Evolutionary conservation across 2,888 invertebrate genomes (phyloP).

Genomic region (Apamea monoglypha): DNA sequence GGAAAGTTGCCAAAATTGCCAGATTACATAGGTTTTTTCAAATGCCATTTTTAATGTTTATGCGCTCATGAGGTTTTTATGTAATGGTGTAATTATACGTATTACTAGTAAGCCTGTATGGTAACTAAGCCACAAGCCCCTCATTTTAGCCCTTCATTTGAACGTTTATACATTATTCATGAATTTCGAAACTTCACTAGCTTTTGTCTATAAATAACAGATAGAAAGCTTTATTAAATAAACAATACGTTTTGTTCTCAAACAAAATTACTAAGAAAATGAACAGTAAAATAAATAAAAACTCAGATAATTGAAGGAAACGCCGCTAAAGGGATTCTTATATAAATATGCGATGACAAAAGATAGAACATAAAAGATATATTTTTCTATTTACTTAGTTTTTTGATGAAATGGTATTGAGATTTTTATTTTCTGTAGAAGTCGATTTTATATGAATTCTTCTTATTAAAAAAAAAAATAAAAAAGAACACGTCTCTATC

Average conservation of each 20-base stretch:
- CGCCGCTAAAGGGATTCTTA: slow-evolving; percentile 28
- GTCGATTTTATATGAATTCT: too few species aligned
- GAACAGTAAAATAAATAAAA: slow-evolving; percentile 17
- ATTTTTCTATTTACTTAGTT: not conserved
- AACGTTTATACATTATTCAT: slow-evolving; percentile 11
- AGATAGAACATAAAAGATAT: not conserved
- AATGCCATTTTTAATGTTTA: too few species aligned
- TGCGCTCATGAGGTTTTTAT: too few species aligned
- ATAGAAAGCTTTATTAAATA: not conserved
- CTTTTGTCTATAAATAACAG: not conserved
- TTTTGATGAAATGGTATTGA: not conserved
- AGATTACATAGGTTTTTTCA: too few species aligned
- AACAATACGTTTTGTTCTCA: slow-evolving; percentile 22
- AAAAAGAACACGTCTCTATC: too few species aligned
- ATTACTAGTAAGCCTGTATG: too few species aligned
- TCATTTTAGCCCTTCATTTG: too few species aligned
- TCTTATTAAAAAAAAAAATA: not conserved
- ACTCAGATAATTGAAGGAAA: slow-evolving; percentile 15
- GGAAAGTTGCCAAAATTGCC: too few species aligned
- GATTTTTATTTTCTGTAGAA: not conserved
- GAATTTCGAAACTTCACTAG: not conserved
- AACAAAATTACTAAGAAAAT: slow-evolving; percentile 15
- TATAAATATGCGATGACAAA: slow-evolving; percentile 28
- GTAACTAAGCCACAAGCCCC: too few species aligned
- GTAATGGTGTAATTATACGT: too few species aligned